Evolutionary conservation across 2,888 invertebrate genomes (phyloP).

Genomic region (Tiliacea aurago): DNA sequence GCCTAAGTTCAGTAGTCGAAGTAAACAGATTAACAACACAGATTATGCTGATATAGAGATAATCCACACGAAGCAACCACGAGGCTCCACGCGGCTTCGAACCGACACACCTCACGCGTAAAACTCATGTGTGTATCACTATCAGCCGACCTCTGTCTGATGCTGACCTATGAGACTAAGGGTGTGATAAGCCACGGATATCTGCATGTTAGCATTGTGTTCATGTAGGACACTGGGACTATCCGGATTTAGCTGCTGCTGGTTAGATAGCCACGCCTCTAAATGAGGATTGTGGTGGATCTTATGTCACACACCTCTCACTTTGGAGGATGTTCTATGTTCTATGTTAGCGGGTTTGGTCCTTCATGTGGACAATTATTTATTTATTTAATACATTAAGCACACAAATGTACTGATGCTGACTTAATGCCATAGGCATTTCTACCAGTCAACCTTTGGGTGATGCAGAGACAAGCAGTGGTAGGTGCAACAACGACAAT

Average conservation of each 20-base stretch:
- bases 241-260: slow-evolving; percentile 39
- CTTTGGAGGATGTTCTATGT: too few relatives aligned
- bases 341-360: too few relatives aligned
- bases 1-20: slow-evolving; percentile 14
- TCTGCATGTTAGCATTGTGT: slow-evolving; percentile 36
- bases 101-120: slow-evolving; percentile 60
- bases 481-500: too few relatives aligned
- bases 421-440: too few relatives aligned
- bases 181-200: slow-evolving; percentile 60
- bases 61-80: slow-evolving; percentile 41
- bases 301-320: background rate
- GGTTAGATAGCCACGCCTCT: slow-evolving; percentile 23
- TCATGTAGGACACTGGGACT: slow-evolving; percentile 24
- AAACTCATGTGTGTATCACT: slow-evolving; percentile 57
- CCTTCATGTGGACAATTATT: too few relatives aligned
- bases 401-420: too few relatives aligned
- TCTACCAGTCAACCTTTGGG: too few relatives aligned
- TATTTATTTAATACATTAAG: too few relatives aligned
- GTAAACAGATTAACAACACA: background rate
- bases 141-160: slow-evolving; percentile 62
- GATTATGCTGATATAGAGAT: slow-evolving; percentile 8
- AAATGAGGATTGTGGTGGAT: background rate
- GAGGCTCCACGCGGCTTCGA: slow-evolving; percentile 15
- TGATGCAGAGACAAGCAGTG: too few relatives aligned
- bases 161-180: slow-evolving; percentile 74